Base-by-base conservation (phyloP, 2,888 invertebrate species). In the Stenichneumon culpator region DNA sequence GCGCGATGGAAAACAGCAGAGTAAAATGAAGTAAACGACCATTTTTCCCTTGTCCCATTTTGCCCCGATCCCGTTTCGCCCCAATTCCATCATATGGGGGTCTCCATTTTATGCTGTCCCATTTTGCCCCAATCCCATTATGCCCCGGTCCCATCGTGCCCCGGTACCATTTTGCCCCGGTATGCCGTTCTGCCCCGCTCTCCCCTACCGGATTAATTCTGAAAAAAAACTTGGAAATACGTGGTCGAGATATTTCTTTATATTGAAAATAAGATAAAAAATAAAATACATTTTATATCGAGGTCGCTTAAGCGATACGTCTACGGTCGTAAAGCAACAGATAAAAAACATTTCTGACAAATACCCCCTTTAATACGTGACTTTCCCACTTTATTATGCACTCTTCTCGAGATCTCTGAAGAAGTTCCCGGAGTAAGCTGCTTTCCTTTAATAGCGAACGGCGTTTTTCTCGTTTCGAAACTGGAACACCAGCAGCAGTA, bases 371-470 rank as follows among this genome's bases (percentile, higher is more conserved):
- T 63, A 28, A 14, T 67, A 36, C 74, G 25, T 47, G 68, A 60
- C 39, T 81, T 69, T 32, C 47, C 70, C 36, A 72, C 72, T 67
- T 32, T 79, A 63, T 36, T 36, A 32, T 22, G 25, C 70, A n/a
- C 67, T 50, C 65, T 79, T 50, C 68, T 60, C 14, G 57, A 60
- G 54, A 73, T 80, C 70, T 74, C 60, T 50, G 39, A 39, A 72
- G 54, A 44, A 72, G 57, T 75, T 83, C 54, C 70, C 28, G 19
- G 79, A 80, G 73, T 87, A 89, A 89, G 86, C 86, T 67, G 86
- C 84, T 86, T 87, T 89, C 67, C 68, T 63, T 32, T 86, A 87
- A 89, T 79, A 82, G 80, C 73, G 63, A 79, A 83, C 73, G 52
- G 54, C 73, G 83, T 86, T 87, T 86, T 80, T 77, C 47, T 50